Base-by-base conservation (phyloP, 2,797 vertebrate species). In the Sebastes vulpes region DNA sequence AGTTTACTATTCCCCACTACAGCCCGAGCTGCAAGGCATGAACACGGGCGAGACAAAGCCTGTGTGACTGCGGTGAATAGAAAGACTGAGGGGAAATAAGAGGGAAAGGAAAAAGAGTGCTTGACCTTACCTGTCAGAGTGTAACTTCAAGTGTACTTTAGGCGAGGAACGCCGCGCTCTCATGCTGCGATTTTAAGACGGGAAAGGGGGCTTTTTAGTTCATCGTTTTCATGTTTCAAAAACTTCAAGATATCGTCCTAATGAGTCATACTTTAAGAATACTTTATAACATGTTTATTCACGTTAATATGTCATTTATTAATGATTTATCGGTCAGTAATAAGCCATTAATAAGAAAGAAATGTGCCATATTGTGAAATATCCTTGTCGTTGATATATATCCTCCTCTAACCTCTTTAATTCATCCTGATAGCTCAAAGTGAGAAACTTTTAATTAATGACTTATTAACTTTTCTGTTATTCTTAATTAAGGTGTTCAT, bases 61-160 rank as follows among this genome's bases (percentile, higher is more conserved):
- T 57, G 67, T 67, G 89, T 77, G 87, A 84, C 86, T 78, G 84
- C 25, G 18, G 48, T 42, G 75, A 86, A 88, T 71, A 66, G 75
- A 81, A 75, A 76, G 72, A 74, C 52, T 20, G 86, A 85, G 3
- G 75, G 35, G 54, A 81, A 82, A 87, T 59, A 68, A 82, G 73
- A 79, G 84, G 56, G 38, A 28, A 31, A 32, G 32, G 48, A 23
- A 85, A 75, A 63, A 32, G 25, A 50, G 59, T 32, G 76, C 70
- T 84, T 88, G 87, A 92, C 89, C 88, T 85, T 80, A 80, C 79
- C 83, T 85, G 87, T 85, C 85, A 86, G 66, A 79, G 66, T 65
- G 66, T 52, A 67, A 67, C 81, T 79, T 81, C 18, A 75, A 87
- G 69, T 59, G 75, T 58, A 59, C 66, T 79, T 75, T 9, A 69